Evolutionary conservation across 2,113 vertebrate genomes (phyloP).

Genomic region (Rousettus leschenaultii): DNA sequence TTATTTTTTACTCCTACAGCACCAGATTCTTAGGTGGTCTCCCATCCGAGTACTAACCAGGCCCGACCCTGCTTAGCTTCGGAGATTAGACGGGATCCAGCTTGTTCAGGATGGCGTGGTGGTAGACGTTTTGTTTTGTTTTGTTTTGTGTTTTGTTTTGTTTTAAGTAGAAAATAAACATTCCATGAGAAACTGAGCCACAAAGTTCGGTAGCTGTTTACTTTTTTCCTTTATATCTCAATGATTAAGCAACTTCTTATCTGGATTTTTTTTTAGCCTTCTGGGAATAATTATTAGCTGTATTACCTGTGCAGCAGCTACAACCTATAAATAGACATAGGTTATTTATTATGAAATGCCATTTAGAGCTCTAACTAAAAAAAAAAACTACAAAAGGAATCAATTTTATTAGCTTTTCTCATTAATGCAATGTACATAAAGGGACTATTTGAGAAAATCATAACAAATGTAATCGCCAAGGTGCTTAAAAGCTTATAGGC

Average conservation of each 20-base stretch:
- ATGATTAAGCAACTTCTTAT: background rate
- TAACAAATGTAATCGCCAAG: background rate
- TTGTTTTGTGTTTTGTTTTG: no score
- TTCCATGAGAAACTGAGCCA: background rate
- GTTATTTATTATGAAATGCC: background rate
- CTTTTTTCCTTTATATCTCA: background rate
- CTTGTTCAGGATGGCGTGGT: no score
- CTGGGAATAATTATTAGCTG: background rate
- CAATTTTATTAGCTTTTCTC: background rate
- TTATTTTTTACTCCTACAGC: no score
- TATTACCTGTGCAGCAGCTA: background rate
- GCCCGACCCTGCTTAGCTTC: no score
- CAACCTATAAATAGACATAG: background rate
- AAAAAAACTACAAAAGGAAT: background rate
- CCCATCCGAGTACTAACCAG: no score
- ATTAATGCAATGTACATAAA: constrained; percentile 15
- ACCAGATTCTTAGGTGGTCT: no score
- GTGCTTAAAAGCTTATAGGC: background rate
- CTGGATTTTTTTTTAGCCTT: background rate
- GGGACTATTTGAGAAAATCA: background rate
- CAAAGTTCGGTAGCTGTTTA: background rate
- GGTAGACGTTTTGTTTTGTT: no score
- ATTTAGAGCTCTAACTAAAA: background rate
- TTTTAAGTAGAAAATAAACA: background rate
- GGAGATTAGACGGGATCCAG: no score